Evolutionary conservation across 2,797 vertebrate species (phyloP), one percentile per base, ranked within the genome.

Genomic region (Sitta carolinensis): DNA sequence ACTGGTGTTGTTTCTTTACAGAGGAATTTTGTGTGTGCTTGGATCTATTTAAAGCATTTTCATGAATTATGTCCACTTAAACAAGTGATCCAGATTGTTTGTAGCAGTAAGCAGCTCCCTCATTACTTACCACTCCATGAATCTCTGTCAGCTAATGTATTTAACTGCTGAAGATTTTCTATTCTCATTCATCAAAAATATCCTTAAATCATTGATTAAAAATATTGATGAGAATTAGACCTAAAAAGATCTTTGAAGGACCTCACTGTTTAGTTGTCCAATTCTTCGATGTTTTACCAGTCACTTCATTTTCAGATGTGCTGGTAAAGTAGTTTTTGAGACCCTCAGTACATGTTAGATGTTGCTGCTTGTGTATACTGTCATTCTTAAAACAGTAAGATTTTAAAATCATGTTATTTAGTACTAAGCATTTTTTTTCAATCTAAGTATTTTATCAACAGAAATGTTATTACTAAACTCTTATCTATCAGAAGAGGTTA

Each of bases 161-260:
- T 91, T 87, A 80, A 30, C 29, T 8, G 3, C 34, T 38, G 50
- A 80, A 74, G 42, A 54, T 77, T 84, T 93, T 78, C 85, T 87
- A 4, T 81, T 90, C 50, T 86, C 42, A 74, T 90, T 93, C 42
- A 68, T 88, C 66, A 86, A 77, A 89, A 90, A 67, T 87, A 61
- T 74, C 50, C 26, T 83, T 57, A 67, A 57, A 83, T 91, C 13
- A 47, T 80, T 36, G 36, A 27, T 77, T 93, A 52, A 94, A 87
- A 63, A 54, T 86, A 86, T 21, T 80, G 62, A 88, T 74, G 79
- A 89, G 20, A 87, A 55, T 69, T 74, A 74, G 38, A 47, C 32
- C 21, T 52, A 85, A 87, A 85, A 73, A 67, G 0, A 47, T 87
- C 64, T 91, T 84, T 70, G 48, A 83, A 36, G 12, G 85, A 52